These are phyloP conservation scores for Thripadectes ignobilis DNA, from an alignment of 2,797 vertebrate genomes.

Conservation along the genomic window DNA sequence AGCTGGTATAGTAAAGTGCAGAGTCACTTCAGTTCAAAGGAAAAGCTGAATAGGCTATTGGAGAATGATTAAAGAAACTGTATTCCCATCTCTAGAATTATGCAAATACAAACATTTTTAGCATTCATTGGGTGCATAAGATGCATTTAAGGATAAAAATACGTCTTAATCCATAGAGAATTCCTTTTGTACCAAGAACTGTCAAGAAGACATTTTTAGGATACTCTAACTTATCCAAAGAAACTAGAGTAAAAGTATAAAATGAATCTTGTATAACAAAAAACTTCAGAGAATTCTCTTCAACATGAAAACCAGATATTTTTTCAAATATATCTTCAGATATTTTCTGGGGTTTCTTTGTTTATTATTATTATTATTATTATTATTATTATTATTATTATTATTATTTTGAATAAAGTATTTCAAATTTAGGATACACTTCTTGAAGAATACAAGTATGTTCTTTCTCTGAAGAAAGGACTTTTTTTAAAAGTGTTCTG, in stretches of 20 bases:
- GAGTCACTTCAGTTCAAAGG: constrained; percentile 10
- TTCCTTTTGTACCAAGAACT: not conserved
- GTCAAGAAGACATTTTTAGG: not conserved
- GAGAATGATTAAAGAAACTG: constrained; percentile 35
- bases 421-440: not conserved
- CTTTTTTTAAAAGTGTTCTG: not conserved
- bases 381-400: too few species aligned
- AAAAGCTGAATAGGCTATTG: constrained; percentile 17
- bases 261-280: not conserved
- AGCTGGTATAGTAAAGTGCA: not conserved
- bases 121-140: not conserved
- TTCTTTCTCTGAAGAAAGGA: not conserved
- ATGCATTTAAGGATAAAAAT: constrained; percentile 39
- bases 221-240: not conserved
- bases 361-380: not conserved
- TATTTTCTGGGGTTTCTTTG: not conserved
- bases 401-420: not conserved
- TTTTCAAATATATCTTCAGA: not conserved
- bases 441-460: not conserved
- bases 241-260: not conserved
- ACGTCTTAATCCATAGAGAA: not conserved
- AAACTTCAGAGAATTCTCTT: not conserved
- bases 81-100: constrained; percentile 31
- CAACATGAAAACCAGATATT: not conserved
- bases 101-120: constrained; percentile 33